Evolutionary conservation across 2,113 vertebrate species (phyloP), one percentile per base, ranked within the genome.

Genomic region (Proteles cristata): DNA sequence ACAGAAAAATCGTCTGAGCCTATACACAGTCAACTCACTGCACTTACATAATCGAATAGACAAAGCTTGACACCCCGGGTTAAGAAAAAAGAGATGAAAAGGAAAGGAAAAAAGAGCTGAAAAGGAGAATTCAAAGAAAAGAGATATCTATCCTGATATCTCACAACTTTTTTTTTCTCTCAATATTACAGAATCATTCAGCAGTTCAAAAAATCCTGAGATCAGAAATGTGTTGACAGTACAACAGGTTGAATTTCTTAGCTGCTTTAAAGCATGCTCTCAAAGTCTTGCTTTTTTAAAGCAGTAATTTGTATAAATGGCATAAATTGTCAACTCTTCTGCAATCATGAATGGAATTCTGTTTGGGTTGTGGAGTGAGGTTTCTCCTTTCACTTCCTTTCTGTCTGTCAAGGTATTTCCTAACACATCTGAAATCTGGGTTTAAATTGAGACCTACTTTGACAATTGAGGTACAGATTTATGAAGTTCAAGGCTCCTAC

Each of bases 221-320:
- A 45, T 82, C 43, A 63, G 96, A 16, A 88, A 92, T 35, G 25
- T 89, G 63, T 94, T 48, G 90, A 80, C 53, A 88, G 11, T 0
- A 0, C 23, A 74, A 58, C 93, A 97, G 45, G 55, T 85, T 98
- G 88, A 97, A 94, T 96, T 63, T 90, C 97, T 93, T n/a, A 5
- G 4, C 39, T 94, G 25, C 91, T 93, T 97, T 97, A 71, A 48
- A 39, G 5, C 12, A 14, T 86, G 88, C 55, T 58, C 63, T 87
- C 90, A 97, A 97, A 97, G 94, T 33, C 68, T 97, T 98, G 50
- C 33, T 94, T 97, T 96, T 95, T 95, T 95, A 93, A 90, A 93
- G 28, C 31, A 93, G 25, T 66, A 33, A 84, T 93, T 95, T 98
- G 65, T 66, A 96, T 90, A 96, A 48, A 63, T 83, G 65, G 35